Base-by-base conservation (phyloP, 2,113 vertebrate species). In the sheep (Ovis aries) region DNA sequence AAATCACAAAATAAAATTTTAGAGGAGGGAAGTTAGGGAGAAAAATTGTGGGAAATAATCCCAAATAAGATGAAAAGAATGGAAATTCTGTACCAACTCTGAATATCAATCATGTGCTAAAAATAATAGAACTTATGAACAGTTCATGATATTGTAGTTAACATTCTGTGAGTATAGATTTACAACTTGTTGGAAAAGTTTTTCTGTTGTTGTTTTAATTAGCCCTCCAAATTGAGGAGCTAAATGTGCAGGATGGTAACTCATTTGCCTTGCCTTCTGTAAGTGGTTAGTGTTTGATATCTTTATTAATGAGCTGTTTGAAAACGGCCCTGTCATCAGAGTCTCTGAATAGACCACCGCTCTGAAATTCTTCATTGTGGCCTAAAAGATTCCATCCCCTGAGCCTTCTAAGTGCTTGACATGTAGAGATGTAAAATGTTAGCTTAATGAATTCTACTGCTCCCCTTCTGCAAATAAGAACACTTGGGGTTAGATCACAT, bases 281-380 rank as follows among this genome's bases (percentile, higher is more conserved):
- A 84, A 85, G 16, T 3, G 45, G 19, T 50, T 60, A 25, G 25
- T 55, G 23, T n/a, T 93, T 85, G 5, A 27, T 43, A 14, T 55
- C 57, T 92, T 67, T 92, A 53, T 67, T 83, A n/a, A 92, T 71
- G 57, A 97, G 87, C 53, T 82, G 7, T 85, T 94, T 94, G 62
- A 90, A 97, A 91, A 60, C 17, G 2, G 29, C 40, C 62, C 64
- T 91, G 16, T 52, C 40, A 57, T 40, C 52, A 57, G 50, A 85
- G 82, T 29, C 33, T 12, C 33, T 87, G 36, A 91, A 40, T 21
- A 77, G 16, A 91, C 19, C 23, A 45, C 55, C 43, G 27, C 31
- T 57, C 59, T 88, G 31, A 94, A 82, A n/a, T n/a, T 67, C 19
- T 19, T 64, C 23, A 59, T 40, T 50, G 84, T 57, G 60, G 9